These are phyloP conservation scores for Drosophila asahinai DNA, from an alignment of 1,140 invertebrate genomes.

Conservation along the genomic window DNA sequence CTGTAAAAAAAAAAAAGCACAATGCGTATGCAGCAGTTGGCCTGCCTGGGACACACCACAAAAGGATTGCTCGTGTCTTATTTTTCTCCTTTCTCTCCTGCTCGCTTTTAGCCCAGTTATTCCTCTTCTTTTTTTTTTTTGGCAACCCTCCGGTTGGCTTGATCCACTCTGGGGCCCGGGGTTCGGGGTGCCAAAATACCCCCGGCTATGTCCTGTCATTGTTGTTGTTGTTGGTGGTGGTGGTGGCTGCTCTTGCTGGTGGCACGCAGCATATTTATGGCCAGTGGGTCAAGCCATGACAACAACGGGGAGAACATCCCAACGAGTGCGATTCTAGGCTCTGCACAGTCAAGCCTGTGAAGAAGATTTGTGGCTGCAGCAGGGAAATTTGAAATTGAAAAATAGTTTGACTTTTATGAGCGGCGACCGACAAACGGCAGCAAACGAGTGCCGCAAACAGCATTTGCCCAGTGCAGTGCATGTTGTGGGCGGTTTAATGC, in stretches of 20 bases:
- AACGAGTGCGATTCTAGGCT: slow-evolving; percentile 18
- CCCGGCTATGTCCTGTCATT: slow-evolving; percentile 11
- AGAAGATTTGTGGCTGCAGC: slow-evolving; percentile 79
- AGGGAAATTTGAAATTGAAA: slow-evolving; percentile 82
- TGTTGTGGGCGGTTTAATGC: slow-evolving; percentile 56
- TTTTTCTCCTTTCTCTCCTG: slow-evolving; percentile 29
- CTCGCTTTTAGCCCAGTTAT: slow-evolving; percentile 20
- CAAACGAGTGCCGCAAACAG: slow-evolving; percentile 31
- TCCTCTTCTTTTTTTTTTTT: slow-evolving; percentile 9
- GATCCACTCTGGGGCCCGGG: slow-evolving; percentile 53
- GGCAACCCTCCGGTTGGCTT: slow-evolving; percentile 48
- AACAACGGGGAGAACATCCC: slow-evolving; percentile 33
- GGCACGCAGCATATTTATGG: slow-evolving; percentile 81
- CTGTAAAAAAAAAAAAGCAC: slow-evolving; percentile 27
- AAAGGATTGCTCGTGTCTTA: slow-evolving; percentile 52
- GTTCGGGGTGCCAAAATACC: slow-evolving; percentile 39
- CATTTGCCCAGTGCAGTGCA: slow-evolving; percentile 44
- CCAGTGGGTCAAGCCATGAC: slow-evolving; percentile 73
- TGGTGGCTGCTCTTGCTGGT: slow-evolving; percentile 38
- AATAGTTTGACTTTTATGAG: slow-evolving; percentile 84
- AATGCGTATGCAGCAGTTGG: slow-evolving; percentile 60
- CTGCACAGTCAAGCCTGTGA: slow-evolving; percentile 50
- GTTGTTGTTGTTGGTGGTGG: slow-evolving; percentile 14
- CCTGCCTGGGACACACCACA: slow-evolving; percentile 60
- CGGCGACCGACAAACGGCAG: slow-evolving; percentile 64